Evolutionary conservation across 30 jellyfish, hydroid and myxozoan species (phyloP), one percentile per base, ranked within the genome.

Genomic region (Aurelia coerulea): DNA sequence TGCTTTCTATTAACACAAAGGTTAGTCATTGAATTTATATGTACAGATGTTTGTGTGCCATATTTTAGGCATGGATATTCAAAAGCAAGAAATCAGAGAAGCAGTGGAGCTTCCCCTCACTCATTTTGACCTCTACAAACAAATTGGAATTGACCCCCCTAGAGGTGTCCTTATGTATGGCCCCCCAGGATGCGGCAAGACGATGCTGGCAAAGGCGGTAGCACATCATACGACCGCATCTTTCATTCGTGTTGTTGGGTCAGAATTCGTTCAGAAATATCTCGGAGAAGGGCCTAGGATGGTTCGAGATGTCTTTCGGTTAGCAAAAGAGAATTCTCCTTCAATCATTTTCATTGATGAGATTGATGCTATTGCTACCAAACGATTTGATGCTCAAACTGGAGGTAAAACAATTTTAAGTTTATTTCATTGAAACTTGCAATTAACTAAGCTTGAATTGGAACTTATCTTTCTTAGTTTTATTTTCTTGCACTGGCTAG

Each of bases 171-270:
- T 95, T 13, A 95, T 95, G 99, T 95, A 76, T 78, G 99, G 99
- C 6, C 99, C 99, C 37, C 98, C 98, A 23, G 98, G 98, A 51
- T 88, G 97, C 63, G 99, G 99, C 13, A 95, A 95, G 68, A 95
- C 99, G 13, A 95, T 95, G 99, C 72, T 95, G 35, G 99, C 99
- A 14, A 95, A 95, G 81, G 99, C 99, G 16, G 99, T 95, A 19
- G 99, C 99, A 0, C 99, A 95, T 80, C 99, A 95, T 63, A 95
- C 99, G 16, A 89, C 97, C 4, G 99, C 99, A 2, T 80, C 99
- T 51, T 95, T 95, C 74, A 95, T 95, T 32, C 74, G 97, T 4
- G 97, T 95, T 59, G 99, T 95, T 65, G 99, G 99, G 12, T 88
- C 97, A 56, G 99, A 95, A 84, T 95, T 95, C 83, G 99, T 95